Conservation (phyloP, 2,113 vertebrate species). For the Pseudopodoces humilis region DNA sequence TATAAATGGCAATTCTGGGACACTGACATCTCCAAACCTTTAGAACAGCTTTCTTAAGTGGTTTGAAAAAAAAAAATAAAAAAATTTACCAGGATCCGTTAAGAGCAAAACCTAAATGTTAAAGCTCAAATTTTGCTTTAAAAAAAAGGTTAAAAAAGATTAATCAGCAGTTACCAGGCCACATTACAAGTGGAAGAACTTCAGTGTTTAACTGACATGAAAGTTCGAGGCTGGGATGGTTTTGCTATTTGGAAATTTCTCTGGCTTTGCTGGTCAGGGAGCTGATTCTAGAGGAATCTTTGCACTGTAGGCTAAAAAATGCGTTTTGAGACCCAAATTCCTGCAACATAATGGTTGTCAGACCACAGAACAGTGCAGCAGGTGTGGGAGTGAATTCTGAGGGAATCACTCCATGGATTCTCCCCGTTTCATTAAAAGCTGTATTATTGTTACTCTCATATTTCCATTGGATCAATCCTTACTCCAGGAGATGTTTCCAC, state of each 20-base stretch:
- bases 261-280: not conserved
- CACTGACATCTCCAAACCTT: not conserved
- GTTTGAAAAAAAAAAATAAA: not conserved
- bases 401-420: not conserved
- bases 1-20: not conserved
- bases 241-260: not conserved
- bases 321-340: not conserved
- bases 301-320: not conserved
- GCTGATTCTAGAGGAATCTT: not conserved
- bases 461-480: not conserved
- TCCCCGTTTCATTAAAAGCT: not conserved
- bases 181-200: not conserved
- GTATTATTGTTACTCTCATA: fast-evolving
- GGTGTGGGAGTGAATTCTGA: not conserved
- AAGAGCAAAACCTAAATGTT: not conserved
- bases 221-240: not conserved
- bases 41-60: not conserved
- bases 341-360: not conserved
- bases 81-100: not conserved
- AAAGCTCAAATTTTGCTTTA: not conserved
- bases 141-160: not conserved
- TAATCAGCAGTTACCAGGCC: not conserved
- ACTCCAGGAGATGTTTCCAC: not conserved
- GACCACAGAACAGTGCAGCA: not conserved
- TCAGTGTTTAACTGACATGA: not conserved